Conservation (phyloP, 2,888 invertebrate genomes). For the Emmelina monodactyla region DNA sequence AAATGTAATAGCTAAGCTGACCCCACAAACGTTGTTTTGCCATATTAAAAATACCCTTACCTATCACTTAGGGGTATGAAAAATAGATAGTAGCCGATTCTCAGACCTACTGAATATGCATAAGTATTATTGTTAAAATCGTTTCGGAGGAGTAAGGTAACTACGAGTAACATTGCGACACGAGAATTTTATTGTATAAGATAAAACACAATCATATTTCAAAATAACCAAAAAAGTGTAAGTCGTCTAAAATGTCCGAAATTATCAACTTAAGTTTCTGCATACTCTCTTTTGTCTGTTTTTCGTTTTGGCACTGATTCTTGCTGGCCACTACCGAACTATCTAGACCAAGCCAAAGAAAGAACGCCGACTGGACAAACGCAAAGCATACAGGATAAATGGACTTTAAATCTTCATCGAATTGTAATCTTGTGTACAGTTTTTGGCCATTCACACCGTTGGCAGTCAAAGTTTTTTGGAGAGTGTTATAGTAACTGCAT, state of each 20-base stretch:
- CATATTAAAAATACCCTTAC: too few species aligned
- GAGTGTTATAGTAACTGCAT: slow-evolving; percentile 32
- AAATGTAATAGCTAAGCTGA: too few species aligned
- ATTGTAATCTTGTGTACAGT: slow-evolving; percentile 29
- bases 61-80: too few species aligned
- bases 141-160: too few species aligned
- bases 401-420: slow-evolving; percentile 33
- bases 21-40: too few species aligned
- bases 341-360: slow-evolving; percentile 37
- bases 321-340: slow-evolving; percentile 33
- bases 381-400: slow-evolving; percentile 44
- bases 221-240: background rate
- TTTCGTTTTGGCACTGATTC: slow-evolving; percentile 22
- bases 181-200: too few species aligned
- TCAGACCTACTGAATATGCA: too few species aligned
- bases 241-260: slow-evolving; percentile 16
- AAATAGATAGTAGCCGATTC: too few species aligned
- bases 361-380: slow-evolving; percentile 45
- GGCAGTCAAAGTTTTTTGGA: slow-evolving; percentile 22
- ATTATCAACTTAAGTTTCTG: slow-evolving; percentile 31
- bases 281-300: slow-evolving; percentile 29
- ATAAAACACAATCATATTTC: too few species aligned
- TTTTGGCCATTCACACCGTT: slow-evolving; percentile 21
- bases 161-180: too few species aligned
- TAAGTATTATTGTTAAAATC: too few species aligned